Evolutionary conservation across 2,797 vertebrate genomes (phyloP), one percentile per base, ranked within the genome.

Genomic region (Platalea minor): DNA sequence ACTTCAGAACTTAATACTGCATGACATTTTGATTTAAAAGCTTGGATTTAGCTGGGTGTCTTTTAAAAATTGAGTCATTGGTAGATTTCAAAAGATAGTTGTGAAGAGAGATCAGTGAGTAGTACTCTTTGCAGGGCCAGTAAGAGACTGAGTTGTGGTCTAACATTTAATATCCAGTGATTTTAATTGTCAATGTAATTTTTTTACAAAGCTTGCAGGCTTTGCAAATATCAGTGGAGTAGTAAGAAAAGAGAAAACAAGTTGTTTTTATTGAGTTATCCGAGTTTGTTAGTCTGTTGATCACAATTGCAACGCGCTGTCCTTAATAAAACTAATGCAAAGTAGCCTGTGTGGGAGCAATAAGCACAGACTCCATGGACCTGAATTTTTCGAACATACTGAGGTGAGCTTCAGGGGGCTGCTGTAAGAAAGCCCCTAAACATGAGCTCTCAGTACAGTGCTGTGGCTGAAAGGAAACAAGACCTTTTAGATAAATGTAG

Each of bases 1-100:
- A 83, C 68, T 91, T 91, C 81, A 89, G 84, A 85, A 70, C 60
- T 91, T 91, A 92, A 91, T 89, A 57, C 74, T 70, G n/a, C 33
- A 43, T 93, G 92, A 94, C 81, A 94, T 94, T 94, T 96, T 85
- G 72, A 83, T 67, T 43, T 86, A 20, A 88, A 93, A 91, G 46
- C 76, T 86, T 88, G 79, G 73, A 84, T 88, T 88, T 88, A 89
- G 11, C 60, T 72, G 61, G 4, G 13, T 74, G 54, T 57, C 72
- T 91, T 88, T 91, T 61, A 69, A 83, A 91, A 92, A 57, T 9
- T 33, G 54, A 72, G 43, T 48, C 28, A 26, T 5, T 69, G 28
- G 18, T 33, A 78, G 68, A 11, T 65, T 39, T 13, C 43, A 48
- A 78, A 76, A 91, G 14, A 9, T 3, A 59, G 21, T 8, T 79